These are phyloP conservation scores for Paedocypris sp. DNA, from an alignment of 2,113 vertebrate genomes.

Conservation along the genomic window DNA sequence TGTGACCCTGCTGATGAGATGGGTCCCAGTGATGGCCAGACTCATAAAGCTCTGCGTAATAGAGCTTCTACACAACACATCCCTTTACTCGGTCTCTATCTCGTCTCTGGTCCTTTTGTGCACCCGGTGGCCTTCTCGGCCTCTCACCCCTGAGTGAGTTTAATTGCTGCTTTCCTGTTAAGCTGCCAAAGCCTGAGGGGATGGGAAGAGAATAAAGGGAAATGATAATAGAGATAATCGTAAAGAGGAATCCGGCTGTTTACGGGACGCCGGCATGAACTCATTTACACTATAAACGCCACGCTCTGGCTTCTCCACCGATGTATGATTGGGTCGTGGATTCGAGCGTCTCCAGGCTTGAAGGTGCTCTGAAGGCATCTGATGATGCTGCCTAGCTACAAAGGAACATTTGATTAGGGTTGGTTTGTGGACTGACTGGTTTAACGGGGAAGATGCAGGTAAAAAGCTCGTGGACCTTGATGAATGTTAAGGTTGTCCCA, in stretches of 20 bases:
- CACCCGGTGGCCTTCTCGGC: neutral
- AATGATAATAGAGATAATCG: conserved; percentile 26
- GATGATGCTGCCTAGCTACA: conserved; percentile 1
- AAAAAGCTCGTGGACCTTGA: conserved; percentile 16
- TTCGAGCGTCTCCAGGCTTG: too few relatives aligned
- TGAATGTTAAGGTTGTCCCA: conserved; percentile 30
- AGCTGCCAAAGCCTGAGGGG: conserved; percentile 4
- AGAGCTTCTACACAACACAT: neutral
- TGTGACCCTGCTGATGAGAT: conserved; percentile 5
- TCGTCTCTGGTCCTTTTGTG: neutral
- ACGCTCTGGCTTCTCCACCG: conserved; percentile 1
- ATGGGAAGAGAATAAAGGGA: conserved; percentile 2
- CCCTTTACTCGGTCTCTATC: neutral
- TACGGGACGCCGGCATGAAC: conserved; percentile 20
- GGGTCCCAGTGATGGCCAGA: conserved; percentile 4
- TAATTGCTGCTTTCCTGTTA: conserved; percentile 19
- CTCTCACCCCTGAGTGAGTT: conserved; percentile 1
- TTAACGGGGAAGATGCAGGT: conserved; percentile 6
- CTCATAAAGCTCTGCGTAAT: neutral
- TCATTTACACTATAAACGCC: conserved; percentile 32
- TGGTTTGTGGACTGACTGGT: conserved; percentile 23
- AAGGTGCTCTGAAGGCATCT: neutral
- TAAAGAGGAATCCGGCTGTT: conserved; percentile 20
- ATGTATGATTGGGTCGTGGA: neutral
- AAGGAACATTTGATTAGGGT: conserved; percentile 17